These are phyloP conservation scores for Ptychoptera albimana DNA, from an alignment of 2,888 invertebrate species.

Conservation along the genomic window DNA sequence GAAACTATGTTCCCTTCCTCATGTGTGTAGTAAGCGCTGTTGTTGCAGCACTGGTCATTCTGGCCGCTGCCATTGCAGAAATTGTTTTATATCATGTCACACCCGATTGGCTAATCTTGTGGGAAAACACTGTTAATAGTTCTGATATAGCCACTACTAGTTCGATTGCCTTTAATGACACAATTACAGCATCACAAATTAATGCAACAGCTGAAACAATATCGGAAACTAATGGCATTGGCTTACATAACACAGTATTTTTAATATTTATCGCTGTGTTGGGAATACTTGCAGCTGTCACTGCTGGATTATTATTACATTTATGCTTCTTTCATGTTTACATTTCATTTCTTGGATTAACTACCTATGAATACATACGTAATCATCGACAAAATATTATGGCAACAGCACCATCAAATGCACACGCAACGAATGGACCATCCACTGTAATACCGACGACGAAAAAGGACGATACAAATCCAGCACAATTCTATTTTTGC, in stretches of 20 bases:
- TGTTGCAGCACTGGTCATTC: constrained; percentile 50
- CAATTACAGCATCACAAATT: constrained; percentile 6
- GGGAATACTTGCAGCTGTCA: constrained; percentile 54
- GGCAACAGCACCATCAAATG: constrained; percentile 15
- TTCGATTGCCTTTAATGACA: constrained; percentile 7
- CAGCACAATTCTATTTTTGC: constrained; percentile 27
- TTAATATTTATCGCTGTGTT: constrained; percentile 43
- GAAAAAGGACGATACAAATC: constrained; percentile 11
- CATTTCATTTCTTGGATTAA: constrained; percentile 66
- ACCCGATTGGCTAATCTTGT: constrained; percentile 33
- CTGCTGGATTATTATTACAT: constrained; percentile 63
- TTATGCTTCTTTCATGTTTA: constrained; percentile 79
- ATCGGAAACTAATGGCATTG: constrained; percentile 18
- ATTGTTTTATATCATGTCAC: constrained; percentile 46
- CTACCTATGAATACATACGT: constrained; percentile 77
- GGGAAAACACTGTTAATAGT: background rate
- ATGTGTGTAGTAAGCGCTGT: constrained; percentile 66
- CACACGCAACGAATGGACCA: constrained; percentile 5
- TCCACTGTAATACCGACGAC: constrained; percentile 10
- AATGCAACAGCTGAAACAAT: constrained; percentile 10
- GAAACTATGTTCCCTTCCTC: constrained; percentile 77
- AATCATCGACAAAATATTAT: constrained; percentile 31
- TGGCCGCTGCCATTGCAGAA: constrained; percentile 52
- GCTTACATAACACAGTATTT: constrained; percentile 40
- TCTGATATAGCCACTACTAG: constrained; percentile 8